phyloP scores from a whole-genome alignment of 2,797 vertebrate species.

The Danio kyathit region DNA sequence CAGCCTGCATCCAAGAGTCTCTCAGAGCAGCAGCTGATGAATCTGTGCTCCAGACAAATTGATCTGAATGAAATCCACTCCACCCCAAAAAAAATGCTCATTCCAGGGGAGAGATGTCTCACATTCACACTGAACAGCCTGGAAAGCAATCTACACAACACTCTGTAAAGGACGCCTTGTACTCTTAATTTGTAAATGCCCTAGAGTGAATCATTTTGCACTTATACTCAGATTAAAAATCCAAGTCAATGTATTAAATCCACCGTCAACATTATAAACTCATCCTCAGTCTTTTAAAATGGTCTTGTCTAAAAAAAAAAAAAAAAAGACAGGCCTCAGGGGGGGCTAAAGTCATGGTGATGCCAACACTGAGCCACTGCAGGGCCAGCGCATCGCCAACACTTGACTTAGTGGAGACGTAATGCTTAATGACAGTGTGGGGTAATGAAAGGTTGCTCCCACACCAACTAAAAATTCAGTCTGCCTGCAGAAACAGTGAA shows the following conservation, averaged over 20 bases:
- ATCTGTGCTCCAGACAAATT: slow-evolving; percentile 41
- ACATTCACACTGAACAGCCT: background rate
- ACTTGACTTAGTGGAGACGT: slow-evolving; percentile 33
- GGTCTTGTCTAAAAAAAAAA: background rate
- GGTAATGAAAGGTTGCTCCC: slow-evolving; percentile 47
- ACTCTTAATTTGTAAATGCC: slow-evolving; percentile 2
- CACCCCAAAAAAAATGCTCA: slow-evolving; percentile 31
- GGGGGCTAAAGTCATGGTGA: slow-evolving; percentile 24
- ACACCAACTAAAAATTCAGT: slow-evolving; percentile 24
- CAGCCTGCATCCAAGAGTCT: slow-evolving; percentile 35
- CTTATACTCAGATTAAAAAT: background rate
- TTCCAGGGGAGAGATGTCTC: slow-evolving; percentile 22
- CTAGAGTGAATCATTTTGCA: background rate
- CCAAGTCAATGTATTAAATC: background rate
- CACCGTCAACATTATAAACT: slow-evolving; percentile 18
- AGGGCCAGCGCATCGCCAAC: slow-evolving; percentile 25
- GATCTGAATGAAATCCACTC: slow-evolving; percentile 50
- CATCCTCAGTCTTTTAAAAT: slow-evolving; percentile 6
- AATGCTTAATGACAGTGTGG: slow-evolving; percentile 46
- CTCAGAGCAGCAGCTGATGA: slow-evolving; percentile 34
- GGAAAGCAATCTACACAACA: background rate
- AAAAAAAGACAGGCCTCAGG: background rate
- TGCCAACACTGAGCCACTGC: slow-evolving; percentile 32
- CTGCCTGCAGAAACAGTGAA: slow-evolving; percentile 25
- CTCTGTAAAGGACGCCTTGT: background rate